Percentiles rank a stretch among this genome's conserved stretches.
phyloP scores from a whole-genome alignment of 2,888 invertebrate species.

The Graphium colonna region DNA sequence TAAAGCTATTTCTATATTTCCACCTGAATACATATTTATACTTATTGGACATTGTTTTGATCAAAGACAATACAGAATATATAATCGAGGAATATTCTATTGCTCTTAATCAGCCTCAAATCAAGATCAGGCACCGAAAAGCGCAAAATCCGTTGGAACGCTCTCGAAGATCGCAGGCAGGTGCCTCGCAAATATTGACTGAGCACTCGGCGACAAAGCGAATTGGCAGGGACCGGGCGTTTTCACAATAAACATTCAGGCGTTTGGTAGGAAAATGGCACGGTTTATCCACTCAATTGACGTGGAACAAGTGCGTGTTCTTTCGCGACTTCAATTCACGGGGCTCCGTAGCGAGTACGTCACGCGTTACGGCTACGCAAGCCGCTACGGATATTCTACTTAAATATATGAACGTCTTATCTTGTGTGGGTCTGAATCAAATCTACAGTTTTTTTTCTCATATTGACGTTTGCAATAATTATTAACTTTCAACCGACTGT shows the following conservation, averaged over 20 bases:
- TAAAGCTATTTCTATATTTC: no score
- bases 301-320: slow-evolving; percentile 23
- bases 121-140: slow-evolving; percentile 18
- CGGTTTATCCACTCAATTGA: slow-evolving; percentile 28
- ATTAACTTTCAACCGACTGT: no score
- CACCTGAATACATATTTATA: no score
- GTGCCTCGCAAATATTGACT: slow-evolving; percentile 52
- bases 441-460: no score
- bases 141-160: slow-evolving; percentile 25
- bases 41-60: no score
- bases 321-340: slow-evolving; percentile 24
- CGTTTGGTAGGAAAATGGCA: slow-evolving; percentile 49
- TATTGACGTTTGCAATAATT: no score
- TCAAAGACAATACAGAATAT: no score
- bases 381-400: no score
- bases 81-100: no score
- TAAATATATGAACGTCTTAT: no score
- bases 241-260: slow-evolving; percentile 51
- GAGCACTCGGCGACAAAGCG: slow-evolving; percentile 57
- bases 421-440: no score
- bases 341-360: slow-evolving; percentile 12
- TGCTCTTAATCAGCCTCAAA: neutral
- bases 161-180: slow-evolving; percentile 30
- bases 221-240: slow-evolving; percentile 47
- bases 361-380: neutral